phyloP scores from a whole-genome alignment of 2,113 vertebrate genomes.

The Oreochromis aureus region DNA sequence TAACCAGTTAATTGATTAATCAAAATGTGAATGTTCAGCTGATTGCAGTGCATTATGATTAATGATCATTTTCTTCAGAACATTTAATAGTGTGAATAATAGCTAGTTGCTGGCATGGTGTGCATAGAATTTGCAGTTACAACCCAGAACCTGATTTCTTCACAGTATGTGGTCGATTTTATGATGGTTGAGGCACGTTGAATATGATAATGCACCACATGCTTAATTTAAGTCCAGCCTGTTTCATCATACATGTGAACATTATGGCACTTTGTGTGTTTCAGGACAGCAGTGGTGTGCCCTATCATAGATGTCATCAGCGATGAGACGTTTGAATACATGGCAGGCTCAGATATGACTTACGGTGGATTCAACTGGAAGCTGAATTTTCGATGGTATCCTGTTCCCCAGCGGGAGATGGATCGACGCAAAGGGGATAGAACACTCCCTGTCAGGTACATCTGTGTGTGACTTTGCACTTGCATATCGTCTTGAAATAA shows the following conservation, averaged over 20 bases:
- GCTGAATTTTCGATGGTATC: constrained; percentile 97
- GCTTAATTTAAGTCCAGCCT: not conserved
- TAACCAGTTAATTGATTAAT: not conserved
- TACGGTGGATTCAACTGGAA: constrained; percentile 99
- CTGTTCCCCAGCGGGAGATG: constrained; percentile 96
- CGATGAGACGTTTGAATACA: constrained; percentile 97
- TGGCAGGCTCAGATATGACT: constrained; percentile 98
- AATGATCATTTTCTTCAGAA: not conserved
- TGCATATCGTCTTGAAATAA: not conserved
- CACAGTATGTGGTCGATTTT: not conserved
- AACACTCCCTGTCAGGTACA: constrained; percentile 90
- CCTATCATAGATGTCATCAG: constrained; percentile 99
- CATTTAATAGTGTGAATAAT: not conserved
- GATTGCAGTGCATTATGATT: not conserved
- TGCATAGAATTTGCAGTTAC: not conserved
- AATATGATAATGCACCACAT: not conserved
- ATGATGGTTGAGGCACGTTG: not conserved
- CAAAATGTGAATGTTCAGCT: not conserved
- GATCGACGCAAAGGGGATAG: constrained; percentile 94
- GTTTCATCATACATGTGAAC: not conserved
- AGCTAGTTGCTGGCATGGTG: not conserved
- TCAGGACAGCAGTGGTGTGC: constrained; percentile 90
- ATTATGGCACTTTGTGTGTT: not conserved
- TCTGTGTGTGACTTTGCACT: not conserved
- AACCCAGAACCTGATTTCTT: not conserved